Base-by-base conservation (phyloP, 2,113 vertebrate genomes). In the Colius striatus region DNA sequence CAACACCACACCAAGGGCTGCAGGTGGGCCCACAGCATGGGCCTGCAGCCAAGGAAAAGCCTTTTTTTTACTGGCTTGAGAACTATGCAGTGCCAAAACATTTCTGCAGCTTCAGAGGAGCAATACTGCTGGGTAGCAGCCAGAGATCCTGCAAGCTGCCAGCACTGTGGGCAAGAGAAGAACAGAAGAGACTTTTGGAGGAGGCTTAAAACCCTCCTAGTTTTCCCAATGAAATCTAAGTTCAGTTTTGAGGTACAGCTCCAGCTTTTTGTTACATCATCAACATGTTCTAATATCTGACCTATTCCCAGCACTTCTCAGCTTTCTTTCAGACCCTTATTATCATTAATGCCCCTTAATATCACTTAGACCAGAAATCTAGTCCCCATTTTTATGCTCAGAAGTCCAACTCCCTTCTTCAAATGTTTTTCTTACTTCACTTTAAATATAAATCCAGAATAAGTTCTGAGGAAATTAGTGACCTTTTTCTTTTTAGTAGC, bases 1-100 rank as follows among this genome's bases (percentile, higher is more conserved):
- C 54, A 22, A 15, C 0, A 2, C 19, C 9, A 7, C n/a, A 45
- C 15, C 43, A 20, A 3, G 10, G 16, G 9, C 0, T 26, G 47
- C 36, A 82, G 89, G 48, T 58, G 77, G 53, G 22, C 16, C 47
- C 43, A 27, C 58, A 61, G 57, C 20, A 5, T 2, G 22, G 29
- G 47, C 21, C 18, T 67, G 53, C 30, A 72, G 71, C 67, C 87
- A 76, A 57, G 38, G 50, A 73, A 80, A 18, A 48, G 47, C 34
- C 19, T 32, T 16, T 48, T 36, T 62, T 9, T 45, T 57, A 41
- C 74, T 36, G 9, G 34, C 63, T 34, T 16, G 22, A 26, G n/a
- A 48, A 65, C 22, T 48, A 13, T 10, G 47, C n/a, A 10, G 34
- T 16, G 36, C 21, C 90, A 45, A 70, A 70, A 50, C 19, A 34